Evolutionary conservation across 2,888 invertebrate genomes (phyloP).

Genomic region (Platycheirus rosarum): DNA sequence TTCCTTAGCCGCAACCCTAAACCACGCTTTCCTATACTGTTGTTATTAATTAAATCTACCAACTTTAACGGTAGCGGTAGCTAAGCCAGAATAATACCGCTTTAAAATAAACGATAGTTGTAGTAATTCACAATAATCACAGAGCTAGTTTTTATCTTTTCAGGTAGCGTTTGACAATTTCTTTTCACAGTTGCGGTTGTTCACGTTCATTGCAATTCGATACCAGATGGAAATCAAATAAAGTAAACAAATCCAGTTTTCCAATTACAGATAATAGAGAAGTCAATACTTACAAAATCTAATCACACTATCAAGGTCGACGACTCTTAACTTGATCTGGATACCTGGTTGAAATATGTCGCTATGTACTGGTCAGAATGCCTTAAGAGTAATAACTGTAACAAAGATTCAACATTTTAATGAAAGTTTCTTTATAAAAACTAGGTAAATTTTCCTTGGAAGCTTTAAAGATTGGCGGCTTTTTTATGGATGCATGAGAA

Average conservation of each 20-base stretch:
- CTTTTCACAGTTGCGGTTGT: too few relatives aligned
- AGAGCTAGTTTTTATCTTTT: constrained; percentile 25
- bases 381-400: background rate
- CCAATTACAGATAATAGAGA: constrained; percentile 45
- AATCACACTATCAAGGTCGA: constrained; percentile 53
- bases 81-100: too few relatives aligned
- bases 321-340: constrained; percentile 43
- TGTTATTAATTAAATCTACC: too few relatives aligned
- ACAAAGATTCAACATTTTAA: too few relatives aligned
- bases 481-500: too few relatives aligned
- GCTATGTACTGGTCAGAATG: background rate
- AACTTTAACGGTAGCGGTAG: background rate
- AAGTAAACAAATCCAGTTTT: constrained; percentile 12
- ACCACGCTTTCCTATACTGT: too few relatives aligned
- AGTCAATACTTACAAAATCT: constrained; percentile 40
- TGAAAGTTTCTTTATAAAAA: too few relatives aligned
- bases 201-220: constrained; percentile 12
- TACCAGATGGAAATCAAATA: background rate
- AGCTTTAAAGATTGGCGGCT: too few relatives aligned
- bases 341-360: constrained; percentile 5
- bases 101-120: background rate
- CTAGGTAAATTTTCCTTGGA: too few relatives aligned
- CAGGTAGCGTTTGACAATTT: background rate
- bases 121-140: constrained; percentile 1
- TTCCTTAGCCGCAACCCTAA: too few relatives aligned